A percentile compares a stretch with the other conserved stretches of the same genome.
Conservation (phyloP, 2,888 invertebrate genomes). For the Miltochrista miniata region DNA sequence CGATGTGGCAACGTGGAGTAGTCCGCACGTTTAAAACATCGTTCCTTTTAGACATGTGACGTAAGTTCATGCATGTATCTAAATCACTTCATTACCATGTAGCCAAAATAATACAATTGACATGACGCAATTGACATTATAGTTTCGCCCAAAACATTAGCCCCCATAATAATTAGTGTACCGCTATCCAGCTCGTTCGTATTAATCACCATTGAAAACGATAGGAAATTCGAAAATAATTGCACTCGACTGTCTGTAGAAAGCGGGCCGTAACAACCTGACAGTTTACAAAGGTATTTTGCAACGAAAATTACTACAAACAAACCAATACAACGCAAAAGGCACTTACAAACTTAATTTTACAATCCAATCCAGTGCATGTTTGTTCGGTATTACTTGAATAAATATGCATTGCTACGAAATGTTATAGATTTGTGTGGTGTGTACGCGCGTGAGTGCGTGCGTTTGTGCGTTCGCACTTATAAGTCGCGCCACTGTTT, state of each 20-base stretch:
- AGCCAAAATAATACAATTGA: not conserved
- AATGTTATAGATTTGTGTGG: no score
- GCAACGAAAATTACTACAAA: slow-evolving; percentile 15
- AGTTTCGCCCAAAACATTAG: slow-evolving; percentile 2
- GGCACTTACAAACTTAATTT: no score
- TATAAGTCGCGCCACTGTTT: no score
- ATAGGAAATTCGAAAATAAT: slow-evolving; percentile 30
- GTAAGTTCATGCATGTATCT: no score
- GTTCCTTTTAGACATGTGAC: no score
- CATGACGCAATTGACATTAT: not conserved
- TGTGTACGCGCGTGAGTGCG: no score
- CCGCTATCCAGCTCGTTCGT: slow-evolving; percentile 7
- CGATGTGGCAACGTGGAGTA: no score
- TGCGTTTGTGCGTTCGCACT: no score
- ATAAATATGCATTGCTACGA: no score
- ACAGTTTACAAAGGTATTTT: slow-evolving; percentile 20
- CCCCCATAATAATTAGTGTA: slow-evolving; percentile 10
- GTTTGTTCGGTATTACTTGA: no score
- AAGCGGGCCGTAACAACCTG: slow-evolving; percentile 25
- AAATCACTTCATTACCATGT: not conserved
- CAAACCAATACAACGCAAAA: not conserved
- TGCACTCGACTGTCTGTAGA: slow-evolving; percentile 27
- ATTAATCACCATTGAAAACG: slow-evolving; percentile 24
- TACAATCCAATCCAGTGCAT: no score
- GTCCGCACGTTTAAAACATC: no score